phyloP scores from a whole-genome alignment of 2,797 vertebrate genomes.

The Lutjanus campechanus region DNA sequence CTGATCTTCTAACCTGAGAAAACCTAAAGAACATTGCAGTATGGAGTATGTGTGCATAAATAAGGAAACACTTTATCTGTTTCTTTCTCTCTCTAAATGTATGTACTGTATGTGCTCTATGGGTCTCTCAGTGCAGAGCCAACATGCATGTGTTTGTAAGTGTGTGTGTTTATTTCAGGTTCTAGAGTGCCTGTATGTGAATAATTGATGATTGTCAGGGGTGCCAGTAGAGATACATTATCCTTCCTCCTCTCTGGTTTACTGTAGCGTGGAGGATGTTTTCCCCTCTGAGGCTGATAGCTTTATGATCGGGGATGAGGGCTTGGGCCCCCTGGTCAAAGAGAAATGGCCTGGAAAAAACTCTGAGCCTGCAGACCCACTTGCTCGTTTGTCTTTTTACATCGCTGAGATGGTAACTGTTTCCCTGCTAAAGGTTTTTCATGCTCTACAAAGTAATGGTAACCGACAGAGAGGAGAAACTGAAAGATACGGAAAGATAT shows the following conservation, averaged over 20 bases:
- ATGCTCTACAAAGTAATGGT: not conserved
- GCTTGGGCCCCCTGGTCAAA: constrained; percentile 38
- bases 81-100: not conserved
- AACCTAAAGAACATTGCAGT: not conserved
- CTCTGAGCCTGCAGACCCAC: constrained; percentile 39
- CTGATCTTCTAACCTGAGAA: not conserved
- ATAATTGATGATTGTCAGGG: constrained; percentile 79
- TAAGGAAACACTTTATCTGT: constrained; percentile 8
- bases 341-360: constrained; percentile 64
- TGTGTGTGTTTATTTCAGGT: constrained; percentile 72
- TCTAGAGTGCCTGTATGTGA: constrained; percentile 72
- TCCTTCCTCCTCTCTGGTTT: constrained; percentile 58
- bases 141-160: constrained; percentile 45
- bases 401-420: constrained; percentile 2
- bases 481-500: not conserved
- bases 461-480: constrained; percentile 3
- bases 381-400: constrained; percentile 15
- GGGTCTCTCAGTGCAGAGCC: not conserved
- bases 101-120: not conserved
- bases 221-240: constrained; percentile 66
- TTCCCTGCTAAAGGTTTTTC: not conserved
- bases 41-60: not conserved
- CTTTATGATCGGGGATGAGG: constrained; percentile 49
- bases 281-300: constrained; percentile 56
- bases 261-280: constrained; percentile 69